These are phyloP conservation scores for Stegophylla sp. DNA, from an alignment of 2,888 invertebrate species.

Conservation along the genomic window DNA sequence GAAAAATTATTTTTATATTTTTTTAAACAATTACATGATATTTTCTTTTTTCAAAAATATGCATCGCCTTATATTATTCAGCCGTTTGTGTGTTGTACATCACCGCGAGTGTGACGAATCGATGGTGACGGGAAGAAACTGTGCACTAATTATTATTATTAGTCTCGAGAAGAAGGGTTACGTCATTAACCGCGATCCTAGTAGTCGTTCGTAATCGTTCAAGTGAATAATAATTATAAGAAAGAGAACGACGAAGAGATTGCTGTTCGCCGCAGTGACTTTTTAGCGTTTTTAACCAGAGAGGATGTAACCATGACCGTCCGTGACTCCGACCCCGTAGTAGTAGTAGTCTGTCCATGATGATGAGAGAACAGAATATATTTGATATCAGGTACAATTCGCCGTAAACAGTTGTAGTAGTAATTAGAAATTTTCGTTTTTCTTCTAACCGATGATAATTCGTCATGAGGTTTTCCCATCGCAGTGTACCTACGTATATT, in stretches of 20 bases:
- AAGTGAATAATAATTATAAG: constrained; percentile 52
- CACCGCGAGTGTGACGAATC: constrained; percentile 36
- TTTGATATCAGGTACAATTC: constrained; percentile 32
- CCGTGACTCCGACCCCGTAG: constrained; percentile 46
- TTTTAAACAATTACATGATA: constrained; percentile 10
- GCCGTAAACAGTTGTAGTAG: constrained; percentile 35
- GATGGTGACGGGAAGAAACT: constrained; percentile 4
- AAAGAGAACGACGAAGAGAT: constrained; percentile 24
- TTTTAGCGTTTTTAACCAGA: constrained; percentile 53
- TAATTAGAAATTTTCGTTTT: constrained; percentile 57
- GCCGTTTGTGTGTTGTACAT: not conserved
- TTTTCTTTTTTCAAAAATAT: not conserved
- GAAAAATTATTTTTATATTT: not conserved
- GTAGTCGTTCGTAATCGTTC: constrained; percentile 56
- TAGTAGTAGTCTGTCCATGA: constrained; percentile 1
- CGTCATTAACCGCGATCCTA: constrained; percentile 52
- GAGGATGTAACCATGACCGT: constrained; percentile 49
- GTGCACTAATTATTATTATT: constrained; percentile 35
- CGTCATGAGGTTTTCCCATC: constrained; percentile 42
- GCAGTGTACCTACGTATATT: too few species aligned
- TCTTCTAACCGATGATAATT: constrained; percentile 41
- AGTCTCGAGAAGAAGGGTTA: constrained; percentile 25
- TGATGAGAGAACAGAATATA: constrained; percentile 36
- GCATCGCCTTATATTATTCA: not conserved
- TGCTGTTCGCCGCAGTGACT: constrained; percentile 42